Evolutionary conservation across 2,888 invertebrate species (phyloP).

Genomic region (Brenthis hecate): DNA sequence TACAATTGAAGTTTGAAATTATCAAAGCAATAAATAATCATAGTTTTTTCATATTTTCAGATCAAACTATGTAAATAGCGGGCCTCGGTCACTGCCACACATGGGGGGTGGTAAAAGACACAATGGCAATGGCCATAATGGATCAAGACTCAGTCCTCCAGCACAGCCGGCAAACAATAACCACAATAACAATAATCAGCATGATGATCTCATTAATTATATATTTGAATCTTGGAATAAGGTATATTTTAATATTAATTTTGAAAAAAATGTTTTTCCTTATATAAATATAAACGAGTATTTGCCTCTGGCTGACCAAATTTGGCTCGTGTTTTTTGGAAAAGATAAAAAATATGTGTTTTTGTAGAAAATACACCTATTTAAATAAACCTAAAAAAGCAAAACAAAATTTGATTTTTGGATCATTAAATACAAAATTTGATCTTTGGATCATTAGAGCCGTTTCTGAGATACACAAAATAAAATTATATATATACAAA

Average conservation of each 20-base stretch:
- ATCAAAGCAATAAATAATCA: neutral
- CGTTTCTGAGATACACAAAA: no score
- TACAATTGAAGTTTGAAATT: no score
- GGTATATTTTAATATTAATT: conserved; percentile 55
- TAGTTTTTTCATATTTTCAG: conserved; percentile 49
- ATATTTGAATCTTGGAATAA: conserved; percentile 90
- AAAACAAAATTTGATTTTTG: no score
- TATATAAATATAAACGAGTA: neutral
- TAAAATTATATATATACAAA: no score
- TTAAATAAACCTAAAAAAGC: no score
- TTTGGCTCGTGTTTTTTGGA: no score
- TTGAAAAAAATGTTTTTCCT: no score
- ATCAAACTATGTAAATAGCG: conserved; percentile 72
- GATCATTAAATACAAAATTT: no score
- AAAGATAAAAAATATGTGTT: no score
- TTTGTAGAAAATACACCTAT: no score
- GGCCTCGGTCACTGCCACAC: conserved; percentile 72
- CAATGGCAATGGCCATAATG: conserved; percentile 50
- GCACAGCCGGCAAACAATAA: conserved; percentile 51
- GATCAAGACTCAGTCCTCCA: conserved; percentile 69
- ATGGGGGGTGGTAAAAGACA: conserved; percentile 69
- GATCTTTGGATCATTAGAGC: no score
- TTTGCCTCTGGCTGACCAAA: neutral
- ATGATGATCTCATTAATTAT: conserved; percentile 90
- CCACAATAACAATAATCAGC: conserved; percentile 70